Evolutionary conservation across 2,888 invertebrate species (phyloP), one percentile per base, ranked within the genome.

Genomic region (Hirtodrosophila histrioides): DNA sequence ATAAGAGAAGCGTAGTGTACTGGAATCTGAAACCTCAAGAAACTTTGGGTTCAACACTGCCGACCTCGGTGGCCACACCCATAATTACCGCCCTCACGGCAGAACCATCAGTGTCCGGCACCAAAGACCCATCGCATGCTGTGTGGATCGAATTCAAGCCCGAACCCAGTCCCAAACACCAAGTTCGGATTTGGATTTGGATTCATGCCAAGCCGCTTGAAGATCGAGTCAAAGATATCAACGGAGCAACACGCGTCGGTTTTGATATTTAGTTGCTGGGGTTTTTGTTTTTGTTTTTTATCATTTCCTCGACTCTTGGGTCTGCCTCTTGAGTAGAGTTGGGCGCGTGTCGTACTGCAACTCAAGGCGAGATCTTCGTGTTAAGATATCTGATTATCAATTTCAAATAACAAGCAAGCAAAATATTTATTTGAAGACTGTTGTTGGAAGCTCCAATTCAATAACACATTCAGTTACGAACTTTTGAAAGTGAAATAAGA

Each of bases 211-310:
- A 57, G 61, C 56, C 63, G 64, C 64, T 53, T 45, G 60, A 37
- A 88, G 81, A 88, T 86, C 79, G 86, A 88, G 83, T 66, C 67
- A 86, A 69, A 79, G 81, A 82, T 82, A 83, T 50, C 45, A 53
- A 23, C 53, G 35, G 54, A 49, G 48, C 86, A 81, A 79, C 86
- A 87, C 88, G 82, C 78, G 86, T 86, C 76, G 60, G 27, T 48
- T 60, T 53, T 56, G 61, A 40, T 65, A 50, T 50, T 65, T 58
- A 17, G 17, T 17, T 17, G 17, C 17, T 40, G 39, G 27, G 43
- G 8, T 40, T 35, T 56, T 35, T 17, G 4, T 31, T 40, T 48
- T 12, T 50, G 12, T 61, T 37, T 46, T 45, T 51, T 36, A 41
- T 43, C 44, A 43, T 63, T 71, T 61, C 49, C 45, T 61, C 35